Conservation (phyloP, 1,140 invertebrate genomes). For the Brachionus plicatilis region DNA sequence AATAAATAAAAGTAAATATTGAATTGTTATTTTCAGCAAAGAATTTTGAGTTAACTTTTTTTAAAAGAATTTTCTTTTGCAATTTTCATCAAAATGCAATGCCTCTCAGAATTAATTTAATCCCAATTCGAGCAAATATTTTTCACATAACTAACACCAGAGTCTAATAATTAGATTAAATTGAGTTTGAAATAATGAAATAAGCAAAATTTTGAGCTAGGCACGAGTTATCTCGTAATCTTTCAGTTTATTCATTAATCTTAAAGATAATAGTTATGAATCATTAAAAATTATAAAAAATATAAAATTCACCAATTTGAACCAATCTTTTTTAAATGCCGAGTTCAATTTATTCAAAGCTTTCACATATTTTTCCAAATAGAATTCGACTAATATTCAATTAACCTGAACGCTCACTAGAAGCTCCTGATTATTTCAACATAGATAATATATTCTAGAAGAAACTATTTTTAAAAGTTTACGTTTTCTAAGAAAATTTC, state of each 20-base stretch:
- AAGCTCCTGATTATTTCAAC: neutral
- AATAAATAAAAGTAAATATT: no score
- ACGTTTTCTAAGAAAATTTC: neutral
- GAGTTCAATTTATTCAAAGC: constrained; percentile 27
- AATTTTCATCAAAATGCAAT: neutral
- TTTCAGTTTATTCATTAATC: neutral
- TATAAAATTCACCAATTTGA: neutral
- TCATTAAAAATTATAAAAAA: neutral
- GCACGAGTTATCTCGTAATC: neutral
- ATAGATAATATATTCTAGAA: constrained; percentile 31
- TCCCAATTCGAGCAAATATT: neutral
- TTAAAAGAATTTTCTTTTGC: no score
- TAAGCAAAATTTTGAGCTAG: neutral
- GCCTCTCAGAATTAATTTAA: neutral
- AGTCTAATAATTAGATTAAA: neutral
- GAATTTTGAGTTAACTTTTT: no score
- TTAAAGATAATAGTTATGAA: neutral
- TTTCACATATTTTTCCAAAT: neutral
- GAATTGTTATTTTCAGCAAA: no score
- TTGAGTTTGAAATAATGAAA: neutral
- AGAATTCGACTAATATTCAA: neutral
- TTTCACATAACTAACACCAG: neutral
- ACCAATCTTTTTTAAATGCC: neutral
- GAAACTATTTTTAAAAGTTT: neutral
- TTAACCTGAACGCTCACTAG: neutral